Base-by-base conservation (phyloP, 2,888 invertebrate species). In the Eupithecia exiguata region DNA sequence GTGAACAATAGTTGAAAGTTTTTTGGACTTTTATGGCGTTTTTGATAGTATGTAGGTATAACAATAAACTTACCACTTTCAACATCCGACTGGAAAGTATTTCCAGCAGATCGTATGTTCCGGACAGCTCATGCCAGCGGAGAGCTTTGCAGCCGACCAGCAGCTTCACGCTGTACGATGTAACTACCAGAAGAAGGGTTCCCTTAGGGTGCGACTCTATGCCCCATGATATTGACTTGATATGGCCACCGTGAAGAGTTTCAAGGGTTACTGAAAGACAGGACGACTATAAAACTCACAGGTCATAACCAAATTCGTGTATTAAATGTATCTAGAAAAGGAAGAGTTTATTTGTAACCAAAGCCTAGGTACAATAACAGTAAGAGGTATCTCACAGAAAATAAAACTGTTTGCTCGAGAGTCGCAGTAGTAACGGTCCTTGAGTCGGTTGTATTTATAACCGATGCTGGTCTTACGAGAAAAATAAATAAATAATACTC, bases 111-210 rank as follows among this genome's bases (percentile, higher is more conserved):
- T 96, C 95, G 78, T 95, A 94, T 85, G 95, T 93, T 68, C 94
- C 94, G 9, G 95, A 94, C 83, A 96, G 95, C 12, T 95, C 89
- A 36, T 97, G 95, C 89, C 95, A 95, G 58, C 96, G 97, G 75
- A 96, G 95, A 1, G 95, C 92, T 38, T 93, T 92, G 84, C 97
- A 97, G 81, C 96, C 96, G 5, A 96, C 94, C 81, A 95, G 95
- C 40, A 97, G 88, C 79, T 96, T 95, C 30, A 96, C 95, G 78
- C 95, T 95, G 4, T 95, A 95, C 1, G 95, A 93, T 0, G 95
- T 95, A 77, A 96, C 89, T 16, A 95, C 95, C 71, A 95, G 91
- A 6, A 96, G 91, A 0, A 95, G 87, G 6, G 95, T 92, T 1
- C 94, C 92, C 30, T 95, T 94, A 67, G 95, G 90, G 67, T 96